Percentiles rank a stretch among this genome's conserved stretches.
Conservation (phyloP, 2,888 invertebrate genomes). For the Tyria jacobaeae region DNA sequence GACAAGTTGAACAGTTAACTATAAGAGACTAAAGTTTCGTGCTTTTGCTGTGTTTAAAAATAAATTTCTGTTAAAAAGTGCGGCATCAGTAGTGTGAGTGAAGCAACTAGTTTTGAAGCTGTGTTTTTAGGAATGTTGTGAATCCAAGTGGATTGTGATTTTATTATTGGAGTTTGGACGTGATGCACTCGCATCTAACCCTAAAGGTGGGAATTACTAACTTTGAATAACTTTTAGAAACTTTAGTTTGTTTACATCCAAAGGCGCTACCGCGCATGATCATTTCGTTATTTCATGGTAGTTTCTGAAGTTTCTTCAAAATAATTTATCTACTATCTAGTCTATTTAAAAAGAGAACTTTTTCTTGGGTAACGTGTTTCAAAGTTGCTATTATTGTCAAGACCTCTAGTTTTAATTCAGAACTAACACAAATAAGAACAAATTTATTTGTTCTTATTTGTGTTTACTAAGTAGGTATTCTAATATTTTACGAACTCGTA, state of each 20-base stretch:
- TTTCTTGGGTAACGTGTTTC: background rate
- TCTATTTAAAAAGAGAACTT: slow-evolving; percentile 35
- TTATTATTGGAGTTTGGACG: slow-evolving; percentile 65
- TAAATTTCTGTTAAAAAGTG: slow-evolving; percentile 78
- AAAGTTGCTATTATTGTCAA: background rate
- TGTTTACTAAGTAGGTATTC: background rate
- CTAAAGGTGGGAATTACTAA: slow-evolving; percentile 68
- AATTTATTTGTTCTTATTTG: background rate
- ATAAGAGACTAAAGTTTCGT: slow-evolving; percentile 53
- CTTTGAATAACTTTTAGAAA: slow-evolving; percentile 68
- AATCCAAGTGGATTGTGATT: slow-evolving; percentile 79
- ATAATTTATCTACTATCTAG: slow-evolving; percentile 16
- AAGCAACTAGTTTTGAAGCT: slow-evolving; percentile 79
- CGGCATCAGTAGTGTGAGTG: slow-evolving; percentile 69
- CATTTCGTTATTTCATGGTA: slow-evolving; percentile 45
- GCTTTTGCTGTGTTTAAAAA: slow-evolving; percentile 60
- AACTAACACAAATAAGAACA: too few relatives aligned
- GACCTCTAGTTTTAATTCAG: background rate
- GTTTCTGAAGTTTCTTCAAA: slow-evolving; percentile 40
- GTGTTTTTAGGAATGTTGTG: slow-evolving; percentile 84
- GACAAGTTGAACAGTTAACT: slow-evolving; percentile 58
- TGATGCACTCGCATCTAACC: slow-evolving; percentile 59
- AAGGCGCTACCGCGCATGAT: slow-evolving; percentile 77
- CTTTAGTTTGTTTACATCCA: slow-evolving; percentile 78
- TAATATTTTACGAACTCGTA: background rate